phyloP scores from a whole-genome alignment of 2,113 vertebrate species.

The Phainopepla nitens region DNA sequence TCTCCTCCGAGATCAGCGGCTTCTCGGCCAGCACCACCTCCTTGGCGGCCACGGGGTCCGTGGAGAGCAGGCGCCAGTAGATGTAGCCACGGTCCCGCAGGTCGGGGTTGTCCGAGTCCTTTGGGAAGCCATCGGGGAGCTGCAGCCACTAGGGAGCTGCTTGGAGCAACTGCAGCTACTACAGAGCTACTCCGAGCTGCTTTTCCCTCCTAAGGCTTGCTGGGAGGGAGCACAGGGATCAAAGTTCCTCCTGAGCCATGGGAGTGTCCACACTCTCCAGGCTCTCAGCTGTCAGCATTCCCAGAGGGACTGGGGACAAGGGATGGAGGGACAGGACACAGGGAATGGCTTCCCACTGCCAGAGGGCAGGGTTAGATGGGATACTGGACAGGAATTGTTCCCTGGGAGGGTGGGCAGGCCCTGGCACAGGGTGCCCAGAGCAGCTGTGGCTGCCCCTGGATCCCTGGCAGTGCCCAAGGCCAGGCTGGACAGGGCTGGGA shows the following conservation, averaged over 20 bases:
- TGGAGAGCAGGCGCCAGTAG: slow-evolving; percentile 99
- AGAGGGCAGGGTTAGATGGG: background rate
- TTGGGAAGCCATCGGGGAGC: fast-evolving
- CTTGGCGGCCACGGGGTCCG: slow-evolving; percentile 94
- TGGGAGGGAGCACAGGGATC: background rate
- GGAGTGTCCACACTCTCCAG: background rate
- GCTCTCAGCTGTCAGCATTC: background rate
- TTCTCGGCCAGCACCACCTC: slow-evolving; percentile 98
- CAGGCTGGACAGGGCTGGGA: fast-evolving
- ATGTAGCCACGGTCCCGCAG: slow-evolving; percentile 96
- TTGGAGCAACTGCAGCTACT: background rate
- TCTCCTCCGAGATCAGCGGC: slow-evolving; percentile 96
- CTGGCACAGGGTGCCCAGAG: background rate
- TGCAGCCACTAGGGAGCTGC: background rate
- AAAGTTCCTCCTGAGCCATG: background rate
- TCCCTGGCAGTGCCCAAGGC: background rate
- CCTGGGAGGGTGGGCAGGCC: background rate
- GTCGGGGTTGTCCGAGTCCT: slow-evolving; percentile 98
- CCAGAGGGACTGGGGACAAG: background rate
- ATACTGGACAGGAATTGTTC: background rate
- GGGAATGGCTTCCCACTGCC: background rate
- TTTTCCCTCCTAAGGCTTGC: background rate
- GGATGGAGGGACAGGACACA: background rate
- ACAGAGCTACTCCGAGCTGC: background rate
- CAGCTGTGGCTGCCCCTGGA: background rate